A percentile compares a stretch with the other conserved stretches of the same genome.
Conservation (phyloP, 2,113 vertebrate species). For the Stomatorhinus ivindoensis region DNA sequence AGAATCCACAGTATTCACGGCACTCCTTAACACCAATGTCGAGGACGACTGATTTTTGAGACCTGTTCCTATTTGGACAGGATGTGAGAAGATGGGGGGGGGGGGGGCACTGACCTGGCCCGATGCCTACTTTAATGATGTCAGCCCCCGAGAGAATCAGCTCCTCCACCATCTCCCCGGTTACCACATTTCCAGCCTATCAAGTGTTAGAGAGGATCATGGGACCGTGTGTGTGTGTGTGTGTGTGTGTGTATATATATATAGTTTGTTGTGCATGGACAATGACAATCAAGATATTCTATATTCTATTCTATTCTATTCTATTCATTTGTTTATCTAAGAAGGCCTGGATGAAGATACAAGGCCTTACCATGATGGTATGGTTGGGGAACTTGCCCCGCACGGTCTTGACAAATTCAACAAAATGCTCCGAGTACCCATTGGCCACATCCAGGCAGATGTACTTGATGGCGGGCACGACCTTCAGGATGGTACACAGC, state of each 20-base stretch:
- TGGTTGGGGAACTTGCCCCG: constrained; percentile 81
- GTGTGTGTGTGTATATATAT: neutral
- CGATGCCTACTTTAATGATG: constrained; percentile 97
- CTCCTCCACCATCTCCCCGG: constrained; percentile 98
- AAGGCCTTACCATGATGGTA: constrained; percentile 87
- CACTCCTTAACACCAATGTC: neutral
- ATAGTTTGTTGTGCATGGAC: neutral
- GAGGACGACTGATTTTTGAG: neutral
- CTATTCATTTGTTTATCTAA: neutral
- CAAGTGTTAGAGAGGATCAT: constrained; percentile 1
- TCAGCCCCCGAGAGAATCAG: constrained; percentile 93
- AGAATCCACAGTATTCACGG: neutral
- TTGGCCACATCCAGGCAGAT: constrained; percentile 98
- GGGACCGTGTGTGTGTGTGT: neutral
- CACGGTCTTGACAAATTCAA: constrained; percentile 90
- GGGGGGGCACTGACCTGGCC: constrained; percentile 69
- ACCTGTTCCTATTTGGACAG: neutral
- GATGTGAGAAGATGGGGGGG: neutral
- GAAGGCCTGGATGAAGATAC: neutral
- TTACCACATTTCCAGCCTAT: constrained; percentile 96
- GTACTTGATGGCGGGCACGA: constrained; percentile 77
- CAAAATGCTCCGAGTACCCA: constrained; percentile 94
- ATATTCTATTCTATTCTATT: neutral
- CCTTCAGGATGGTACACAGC: constrained; percentile 73
- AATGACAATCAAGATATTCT: neutral